phyloP scores from a whole-genome alignment of 2,888 invertebrate species.

The Cistogaster globosa region DNA sequence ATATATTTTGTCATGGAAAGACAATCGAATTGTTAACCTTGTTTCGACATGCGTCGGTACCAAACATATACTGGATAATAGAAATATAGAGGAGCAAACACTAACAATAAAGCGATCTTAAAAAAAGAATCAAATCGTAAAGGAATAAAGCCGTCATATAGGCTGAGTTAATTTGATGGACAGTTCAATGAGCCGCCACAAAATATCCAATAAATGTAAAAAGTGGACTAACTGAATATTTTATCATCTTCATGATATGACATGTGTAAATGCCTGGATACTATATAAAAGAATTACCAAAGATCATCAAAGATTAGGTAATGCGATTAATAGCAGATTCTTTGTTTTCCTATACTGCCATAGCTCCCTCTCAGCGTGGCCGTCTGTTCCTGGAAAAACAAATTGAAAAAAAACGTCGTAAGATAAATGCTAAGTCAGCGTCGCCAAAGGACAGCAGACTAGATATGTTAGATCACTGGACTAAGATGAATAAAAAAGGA shows the following conservation, averaged over 20 bases:
- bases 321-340: background rate
- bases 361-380: too few species aligned
- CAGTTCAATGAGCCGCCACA: background rate
- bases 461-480: background rate
- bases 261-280: conserved; percentile 7
- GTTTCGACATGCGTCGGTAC: too few species aligned
- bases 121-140: background rate
- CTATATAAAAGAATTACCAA: background rate
- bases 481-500: background rate
- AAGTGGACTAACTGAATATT: background rate
- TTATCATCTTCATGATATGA: background rate
- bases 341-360: background rate
- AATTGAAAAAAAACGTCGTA: too few species aligned
- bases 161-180: too few species aligned
- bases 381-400: too few species aligned
- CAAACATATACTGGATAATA: too few species aligned
- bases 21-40: too few species aligned
- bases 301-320: background rate
- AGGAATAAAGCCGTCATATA: background rate
- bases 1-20: too few species aligned
- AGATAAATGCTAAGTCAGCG: too few species aligned
- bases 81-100: too few species aligned
- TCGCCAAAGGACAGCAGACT: background rate
- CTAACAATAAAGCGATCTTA: background rate
- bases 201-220: background rate